Evolutionary conservation across 2,113 vertebrate genomes (phyloP), one percentile per base, ranked within the genome.

Genomic region (Sinocyclocheilus rhinocerous): DNA sequence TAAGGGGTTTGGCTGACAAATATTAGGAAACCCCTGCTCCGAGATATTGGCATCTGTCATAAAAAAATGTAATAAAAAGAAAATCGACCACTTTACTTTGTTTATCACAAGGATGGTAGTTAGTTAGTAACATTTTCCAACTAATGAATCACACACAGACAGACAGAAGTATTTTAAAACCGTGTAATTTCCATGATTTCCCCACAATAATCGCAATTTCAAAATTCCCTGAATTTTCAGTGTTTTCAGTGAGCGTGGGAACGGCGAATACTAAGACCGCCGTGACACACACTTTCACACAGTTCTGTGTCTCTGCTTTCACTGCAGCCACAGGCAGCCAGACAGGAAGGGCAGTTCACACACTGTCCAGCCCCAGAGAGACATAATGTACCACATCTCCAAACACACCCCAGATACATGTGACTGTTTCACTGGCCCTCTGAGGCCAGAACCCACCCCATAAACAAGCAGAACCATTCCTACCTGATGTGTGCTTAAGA

Each of bases 261-360:
- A 76, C 1, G 12, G 5, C 15, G n/a, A 76, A 76, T 48, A 15
- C 11, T 15, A 48, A 76, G 42, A 13, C 24, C 12, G 12, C 42
- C 3, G 6, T 24, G 72, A 76, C 72, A 76, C 70, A 75, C 11
- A 57, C 76, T 77, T 77, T 55, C 24, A 77, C 76, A 79, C 57
- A 50, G 42, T n/a, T 9, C 29, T 9, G 18, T 73, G 76, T 55
- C 45, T 33, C 55, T 39, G 45, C 63, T 77, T 77, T 77, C 26
- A 33, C 76, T 55, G 22, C 16, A 77, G 76, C 48, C 50, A 77
- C 76, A 77, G 76, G 48, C 48, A 84, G 75, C 33, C 86, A 87
- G 86, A 80, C 76, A 76, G 61, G 75, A 83, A 84, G 50, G 73
- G 50, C 48, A 22, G 76, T 61, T 86, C 72, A 73, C 83, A 84